These are phyloP conservation scores for Alectoris magna DNA, from an alignment of 2,797 vertebrate species.

Conservation along the genomic window DNA sequence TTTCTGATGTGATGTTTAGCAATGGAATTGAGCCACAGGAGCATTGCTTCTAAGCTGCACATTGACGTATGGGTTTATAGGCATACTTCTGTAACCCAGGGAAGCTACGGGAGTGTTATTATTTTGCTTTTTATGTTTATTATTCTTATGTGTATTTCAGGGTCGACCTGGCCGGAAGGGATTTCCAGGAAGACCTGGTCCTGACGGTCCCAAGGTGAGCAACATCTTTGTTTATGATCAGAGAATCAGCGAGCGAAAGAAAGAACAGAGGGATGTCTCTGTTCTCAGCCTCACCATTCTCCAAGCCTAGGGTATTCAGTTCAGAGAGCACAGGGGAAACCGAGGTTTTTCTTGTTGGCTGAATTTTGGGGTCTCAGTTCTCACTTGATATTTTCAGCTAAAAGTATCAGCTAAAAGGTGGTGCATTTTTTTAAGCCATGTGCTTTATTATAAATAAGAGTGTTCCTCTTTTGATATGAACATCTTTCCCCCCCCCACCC, in stretches of 20 bases:
- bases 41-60: not conserved
- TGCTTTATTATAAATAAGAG: slow-evolving; percentile 44
- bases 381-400: slow-evolving; percentile 42
- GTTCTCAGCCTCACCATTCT: not conserved
- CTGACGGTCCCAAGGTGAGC: slow-evolving; percentile 91
- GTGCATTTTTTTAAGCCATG: slow-evolving; percentile 24
- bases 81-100: not conserved
- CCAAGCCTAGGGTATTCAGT: not conserved
- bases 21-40: not conserved
- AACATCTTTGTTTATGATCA: not conserved
- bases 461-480: slow-evolving; percentile 38
- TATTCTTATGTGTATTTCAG: slow-evolving; percentile 82
- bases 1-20: not conserved
- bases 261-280: not conserved
- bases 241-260: not conserved
- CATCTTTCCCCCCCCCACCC: not conserved
- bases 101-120: not conserved
- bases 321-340: not conserved
- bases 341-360: not conserved
- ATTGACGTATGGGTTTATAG: not conserved
- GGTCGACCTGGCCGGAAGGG: slow-evolving; percentile 92
- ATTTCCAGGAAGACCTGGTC: slow-evolving; percentile 89
- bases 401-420: not conserved
- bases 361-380: not conserved
- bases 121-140: not conserved